These are phyloP conservation scores for Scolopax mira DNA, from an alignment of 2,113 vertebrate genomes.

Conservation along the genomic window DNA sequence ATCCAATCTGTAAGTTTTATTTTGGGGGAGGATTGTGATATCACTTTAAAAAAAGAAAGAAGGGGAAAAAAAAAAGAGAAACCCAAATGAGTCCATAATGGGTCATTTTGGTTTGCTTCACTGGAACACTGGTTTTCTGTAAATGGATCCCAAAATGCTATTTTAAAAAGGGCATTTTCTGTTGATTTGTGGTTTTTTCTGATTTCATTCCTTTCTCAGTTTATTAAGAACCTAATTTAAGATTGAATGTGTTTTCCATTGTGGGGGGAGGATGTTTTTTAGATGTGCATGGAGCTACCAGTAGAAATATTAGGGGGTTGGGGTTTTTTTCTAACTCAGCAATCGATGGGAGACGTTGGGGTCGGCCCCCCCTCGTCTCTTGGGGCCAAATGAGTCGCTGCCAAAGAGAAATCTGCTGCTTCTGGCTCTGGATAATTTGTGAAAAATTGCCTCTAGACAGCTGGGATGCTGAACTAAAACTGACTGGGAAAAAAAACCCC, in stretches of 20 bases:
- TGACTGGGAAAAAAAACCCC: neutral
- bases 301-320: neutral
- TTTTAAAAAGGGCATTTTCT: neutral
- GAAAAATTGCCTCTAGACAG: neutral
- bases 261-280: neutral
- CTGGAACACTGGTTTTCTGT: neutral
- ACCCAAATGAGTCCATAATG: no score
- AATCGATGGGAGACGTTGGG: neutral
- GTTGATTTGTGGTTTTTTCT: neutral
- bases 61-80: neutral
- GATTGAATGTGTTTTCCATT: neutral
- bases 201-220: neutral
- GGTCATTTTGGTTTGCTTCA: neutral
- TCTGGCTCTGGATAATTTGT: neutral
- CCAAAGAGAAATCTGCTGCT: neutral
- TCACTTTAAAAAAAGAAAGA: neutral
- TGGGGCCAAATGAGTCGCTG: neutral
- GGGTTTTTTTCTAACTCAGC: neutral
- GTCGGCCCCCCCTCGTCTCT: neutral
- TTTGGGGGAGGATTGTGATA: neutral
- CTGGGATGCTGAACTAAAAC: neutral
- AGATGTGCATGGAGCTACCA: neutral
- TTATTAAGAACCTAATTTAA: neutral
- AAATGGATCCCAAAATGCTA: neutral
- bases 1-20: neutral